Evolutionary conservation across 2,113 vertebrate species (phyloP), one percentile per base, ranked within the genome.

Genomic region (Trematocara variabile): DNA sequence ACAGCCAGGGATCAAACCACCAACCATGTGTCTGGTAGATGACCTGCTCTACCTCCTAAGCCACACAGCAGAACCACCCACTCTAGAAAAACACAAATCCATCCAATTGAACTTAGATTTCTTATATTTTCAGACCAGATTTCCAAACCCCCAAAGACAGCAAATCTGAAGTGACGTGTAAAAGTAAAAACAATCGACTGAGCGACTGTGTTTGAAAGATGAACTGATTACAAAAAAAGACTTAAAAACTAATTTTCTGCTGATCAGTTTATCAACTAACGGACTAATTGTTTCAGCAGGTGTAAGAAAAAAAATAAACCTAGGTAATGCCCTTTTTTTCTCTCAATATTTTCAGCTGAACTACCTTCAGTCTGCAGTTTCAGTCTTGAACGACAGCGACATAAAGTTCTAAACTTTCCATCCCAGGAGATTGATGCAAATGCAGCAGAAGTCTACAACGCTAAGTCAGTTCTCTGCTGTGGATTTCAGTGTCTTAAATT

Each of bases 401-500:
- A 4, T 48, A 48, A 44, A 46, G 41, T 73, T 28, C 22, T 73
- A 2, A 75, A 75, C 25, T 50, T 33, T 44, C 28, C 22, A 50
- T 75, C 46, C 60, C 16, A n/a, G 18, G 13, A 16, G 37, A 58
- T 0, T 25, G 25, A 12, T 11, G 46, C 39, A 73, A 28, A 55
- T 44, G 55, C 79, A 41, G 70, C 70, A 22, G 11, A 77, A 81
- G 86, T 54, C 54, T 54, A 7, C 28, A 11, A 25, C 1, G 25
- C 79, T 37, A 18, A 75, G 44, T 50, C 77, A 55, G 6, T 79
- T 20, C 58, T 73, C 77, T 79, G 79, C 34, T 77, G 82, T 68
- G 70, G 73, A 80, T 86, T 91, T 77, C 11, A 89, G 63, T 46
- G 73, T 65, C 50, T 84, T 82, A 25, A 77, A 22, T 83, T 79